Base-by-base conservation (phyloP, 2,113 vertebrate species). In the Gila orcuttii region DNA sequence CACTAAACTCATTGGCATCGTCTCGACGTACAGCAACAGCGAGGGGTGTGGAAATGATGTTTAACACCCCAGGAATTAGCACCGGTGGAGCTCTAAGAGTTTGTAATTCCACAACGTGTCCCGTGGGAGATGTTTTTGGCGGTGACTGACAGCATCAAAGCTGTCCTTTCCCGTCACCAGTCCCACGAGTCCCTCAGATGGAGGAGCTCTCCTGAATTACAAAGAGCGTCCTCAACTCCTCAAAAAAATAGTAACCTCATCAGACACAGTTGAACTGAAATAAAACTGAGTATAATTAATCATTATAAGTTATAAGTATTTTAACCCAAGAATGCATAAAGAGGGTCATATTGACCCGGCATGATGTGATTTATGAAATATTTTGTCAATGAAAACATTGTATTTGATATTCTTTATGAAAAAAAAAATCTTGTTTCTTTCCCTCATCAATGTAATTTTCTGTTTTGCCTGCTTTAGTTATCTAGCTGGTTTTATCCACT, bases 101-200 rank as follows among this genome's bases (percentile, higher is more conserved):
- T 80, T 81, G 79, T 66, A 81, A 81, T 81, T 81, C 59, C 79
- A 47, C 79, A 47, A 31, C 39, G 17, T 45, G 15, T 64, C 79
- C 39, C 15, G 4, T 66, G 79, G 79, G 79, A 64, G 39, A 66
- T 81, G 59, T 64, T 66, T 81, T 47, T 28, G 25, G 79, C 39
- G 3, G 39, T 81, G 79, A 81, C 59, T 81, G 79, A 81, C 79
- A 47, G 59, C 79, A 81, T 64, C 59, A 81, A 81, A 81, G 79
- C 57, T 28, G 79, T 81, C 79, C 79, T 81, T 64, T 81, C n/a
- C 39, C 3, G 25, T 45, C 59, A 64, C 59, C 9, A 17, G 25
- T 66, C 79, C 79, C 79, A 80, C 6, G 59, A 59, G 31, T 8
- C 45, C n/a, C 39, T 62, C 28, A 64, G 79, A 81, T 81, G 25